Evolutionary conservation across 1,140 invertebrate species (phyloP), one percentile per base, ranked within the genome.

Genomic region (Tetragonula clypearis): DNA sequence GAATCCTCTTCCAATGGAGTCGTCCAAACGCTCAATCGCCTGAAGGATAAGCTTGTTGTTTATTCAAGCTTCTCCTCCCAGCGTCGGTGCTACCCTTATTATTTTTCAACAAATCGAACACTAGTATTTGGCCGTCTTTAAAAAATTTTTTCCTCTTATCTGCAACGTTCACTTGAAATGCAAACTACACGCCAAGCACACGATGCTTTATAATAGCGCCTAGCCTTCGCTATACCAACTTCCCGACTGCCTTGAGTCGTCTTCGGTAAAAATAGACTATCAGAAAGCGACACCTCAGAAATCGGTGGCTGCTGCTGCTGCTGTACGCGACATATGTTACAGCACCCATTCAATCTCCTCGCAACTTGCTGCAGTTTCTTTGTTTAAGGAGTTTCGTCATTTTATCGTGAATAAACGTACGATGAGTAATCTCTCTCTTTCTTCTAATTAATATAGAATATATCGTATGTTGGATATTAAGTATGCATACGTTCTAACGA

Each of bases 221-320:
- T 87, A 91, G 88, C 86, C 88, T 86, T 91, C 82, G 90, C 90
- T 90, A 90, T 88, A 92, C 92, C 90, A 84, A 90, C 90, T 89
- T 87, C 78, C 72, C 89, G 88, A 92, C 92, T 91, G 91, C 85
- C 87, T 92, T 91, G 88, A 90, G 84, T 89, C 88, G 91, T 89
- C 86, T 90, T 88, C 81, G 89, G 84, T 92, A 93, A 92, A 93
- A 93, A 93, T 93, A 93, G 93, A 93, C 80, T 85, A 93, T 92
- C 92, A 90, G 91, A 92, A 93, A 92, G 92, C 93, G 93, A 93
- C 92, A 93, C 92, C 92, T 93, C 87, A 92, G 89, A 82, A 90
- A 79, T 86, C 84, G 88, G 86, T 62, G 73, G 74, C 77, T 62
- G 60, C n/a, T 62, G 74, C 77, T 62, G 60, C n/a, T 62, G 58